phyloP scores from a whole-genome alignment of 2,797 vertebrate genomes.

The Characodon lateralis region DNA sequence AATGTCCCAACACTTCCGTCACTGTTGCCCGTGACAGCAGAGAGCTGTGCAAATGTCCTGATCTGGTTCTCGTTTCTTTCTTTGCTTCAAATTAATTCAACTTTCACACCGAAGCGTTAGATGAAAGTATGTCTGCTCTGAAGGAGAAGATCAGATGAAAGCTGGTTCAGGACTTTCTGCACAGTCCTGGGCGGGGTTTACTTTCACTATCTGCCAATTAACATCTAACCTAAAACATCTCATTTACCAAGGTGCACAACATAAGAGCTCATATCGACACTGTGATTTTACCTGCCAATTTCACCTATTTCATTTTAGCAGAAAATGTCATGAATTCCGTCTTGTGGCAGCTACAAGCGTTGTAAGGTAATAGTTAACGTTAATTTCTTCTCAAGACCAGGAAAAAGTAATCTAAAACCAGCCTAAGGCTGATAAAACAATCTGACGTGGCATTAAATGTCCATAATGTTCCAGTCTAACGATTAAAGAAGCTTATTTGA shows the following conservation, averaged over 20 bases:
- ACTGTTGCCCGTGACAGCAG: too few species aligned
- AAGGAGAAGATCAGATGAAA: background rate
- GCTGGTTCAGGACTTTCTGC: background rate
- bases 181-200: too few species aligned
- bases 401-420: background rate
- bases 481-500: rapidly evolving
- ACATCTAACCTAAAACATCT: background rate
- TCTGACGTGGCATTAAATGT: rapidly evolving
- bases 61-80: background rate
- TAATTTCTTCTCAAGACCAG: background rate
- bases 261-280: background rate
- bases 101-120: too few species aligned
- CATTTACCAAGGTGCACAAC: too few species aligned
- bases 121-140: too few species aligned
- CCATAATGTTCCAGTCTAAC: rapidly evolving
- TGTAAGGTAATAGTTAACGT: background rate
- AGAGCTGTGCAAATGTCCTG: background rate
- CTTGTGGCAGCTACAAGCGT: background rate
- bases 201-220: background rate
- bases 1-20: too few species aligned
- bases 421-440: background rate
- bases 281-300: background rate
- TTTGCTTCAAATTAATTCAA: background rate
- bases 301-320: background rate
- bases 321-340: background rate